Base-by-base conservation (phyloP, 2,888 invertebrate genomes). In the Volucella inanis region DNA sequence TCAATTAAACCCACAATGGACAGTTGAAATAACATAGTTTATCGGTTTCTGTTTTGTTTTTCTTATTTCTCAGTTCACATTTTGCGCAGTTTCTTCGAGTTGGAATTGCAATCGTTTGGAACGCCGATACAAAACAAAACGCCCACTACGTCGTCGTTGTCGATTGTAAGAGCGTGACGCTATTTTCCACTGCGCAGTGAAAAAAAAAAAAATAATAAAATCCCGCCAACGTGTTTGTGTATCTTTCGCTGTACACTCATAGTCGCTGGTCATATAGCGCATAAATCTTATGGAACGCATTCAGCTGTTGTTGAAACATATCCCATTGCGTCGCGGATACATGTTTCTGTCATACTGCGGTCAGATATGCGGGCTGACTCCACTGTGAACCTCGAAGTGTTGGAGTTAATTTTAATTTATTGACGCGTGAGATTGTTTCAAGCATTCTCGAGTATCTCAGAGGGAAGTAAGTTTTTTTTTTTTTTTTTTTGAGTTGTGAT, bases 1-100 rank as follows among this genome's bases (percentile, higher is more conserved):
- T 81, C 76, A 75, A 81, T 81, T 81, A 81, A 68, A 68, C 45
- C 54, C n/a, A 57, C 64, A 9, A 43, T 74, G 78, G 78, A 61
- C 67, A 67, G 31, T 67, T 61, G 39, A 45, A 39, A 52, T 45
- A 52, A 61, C 2, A 61, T 49, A 49, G 18, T 39, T 15, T 43
- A 41, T 76, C 8, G 18, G 18, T 62, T n/a, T 43, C 9, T 39
- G 8, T 10, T 18, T 50, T 57, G 31, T 43, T 50, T 9, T 61
- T 11, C 47, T 59, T 55, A 1, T 22, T 38, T 14, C 14, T 49
- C 8, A 6, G 31, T 31, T 31, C 31, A 31, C 31, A 6, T 31
- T 31, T 31, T 6, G 49, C 54, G 22, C 18, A 0, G 12, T 43
- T 74, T 54, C 64, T 64, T 74, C 54, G 55, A 55, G 55, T 55